Evolutionary conservation across 1,140 invertebrate genomes (phyloP).

Genomic region (Drosophila kurseongensis): DNA sequence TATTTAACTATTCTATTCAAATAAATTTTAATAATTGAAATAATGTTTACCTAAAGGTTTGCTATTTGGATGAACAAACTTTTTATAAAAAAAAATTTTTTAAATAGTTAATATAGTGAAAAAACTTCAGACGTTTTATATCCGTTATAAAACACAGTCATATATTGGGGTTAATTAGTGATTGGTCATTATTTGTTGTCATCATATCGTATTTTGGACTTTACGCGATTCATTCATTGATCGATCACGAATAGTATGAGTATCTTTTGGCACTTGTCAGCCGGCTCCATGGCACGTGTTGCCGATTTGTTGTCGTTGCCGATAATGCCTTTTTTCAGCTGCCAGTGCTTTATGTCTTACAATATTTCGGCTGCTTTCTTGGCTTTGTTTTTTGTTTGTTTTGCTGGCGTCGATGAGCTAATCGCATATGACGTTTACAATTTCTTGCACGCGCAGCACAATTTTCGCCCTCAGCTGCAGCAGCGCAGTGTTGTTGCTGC

Average conservation of each 20-base stretch:
- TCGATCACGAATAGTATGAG: conserved; percentile 69
- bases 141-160: not conserved
- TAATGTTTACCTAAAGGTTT: too few species aligned
- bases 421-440: conserved; percentile 66
- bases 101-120: too few species aligned
- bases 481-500: conserved; percentile 28
- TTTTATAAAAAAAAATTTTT: too few species aligned
- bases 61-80: too few species aligned
- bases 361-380: conserved; percentile 47
- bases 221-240: conserved; percentile 77
- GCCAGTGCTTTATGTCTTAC: conserved; percentile 35
- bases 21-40: too few species aligned
- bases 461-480: conserved; percentile 63
- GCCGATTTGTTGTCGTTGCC: conserved; percentile 53
- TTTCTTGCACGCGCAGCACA: conserved; percentile 77
- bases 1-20: too few species aligned
- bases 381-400: conserved; percentile 37
- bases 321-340: conserved; percentile 40
- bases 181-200: conserved; percentile 31
- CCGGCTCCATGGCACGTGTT: conserved; percentile 67
- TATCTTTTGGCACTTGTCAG: conserved; percentile 74
- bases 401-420: conserved; percentile 74
- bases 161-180: not conserved
- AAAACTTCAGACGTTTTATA: not conserved
- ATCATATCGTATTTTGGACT: conserved; percentile 39